Conservation (phyloP, 1,140 invertebrate genomes). For the Neelides sp. region DNA sequence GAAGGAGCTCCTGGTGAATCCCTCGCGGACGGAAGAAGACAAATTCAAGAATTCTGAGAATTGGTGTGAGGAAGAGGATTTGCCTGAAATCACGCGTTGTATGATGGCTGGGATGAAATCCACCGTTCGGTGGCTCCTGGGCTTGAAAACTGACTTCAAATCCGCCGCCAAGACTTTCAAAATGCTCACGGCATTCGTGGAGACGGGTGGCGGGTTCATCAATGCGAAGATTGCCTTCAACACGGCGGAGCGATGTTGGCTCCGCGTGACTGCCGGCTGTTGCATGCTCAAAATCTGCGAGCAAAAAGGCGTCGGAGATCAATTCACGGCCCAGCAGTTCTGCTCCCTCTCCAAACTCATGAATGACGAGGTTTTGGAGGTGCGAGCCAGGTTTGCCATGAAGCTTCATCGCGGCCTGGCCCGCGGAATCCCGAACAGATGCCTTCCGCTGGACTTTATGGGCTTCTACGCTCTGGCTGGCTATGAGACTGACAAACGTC, state of each 20-base stretch:
- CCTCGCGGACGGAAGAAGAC: conserved; percentile 23
- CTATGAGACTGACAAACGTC: conserved; percentile 64
- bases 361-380: conserved; percentile 77
- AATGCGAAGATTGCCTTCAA: conserved; percentile 40
- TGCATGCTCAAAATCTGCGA: conserved; percentile 94
- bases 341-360: conserved; percentile 83
- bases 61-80: conserved; percentile 76
- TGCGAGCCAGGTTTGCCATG: conserved; percentile 72
- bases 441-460: conserved; percentile 92
- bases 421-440: conserved; percentile 61
- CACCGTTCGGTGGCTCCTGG: conserved; percentile 88
- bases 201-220: conserved; percentile 63
- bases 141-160: conserved; percentile 72
- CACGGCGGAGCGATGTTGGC: conserved; percentile 83
- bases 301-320: conserved; percentile 86
- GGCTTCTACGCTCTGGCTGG: conserved; percentile 80
- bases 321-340: conserved; percentile 87
- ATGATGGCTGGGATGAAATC: conserved; percentile 79
- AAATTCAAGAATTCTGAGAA: conserved; percentile 40
- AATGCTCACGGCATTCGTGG: conserved; percentile 77
- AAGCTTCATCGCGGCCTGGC: conserved; percentile 84
- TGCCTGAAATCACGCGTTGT: conserved; percentile 64
- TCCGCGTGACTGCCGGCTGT: conserved; percentile 77
- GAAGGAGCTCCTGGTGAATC: conserved; percentile 84
- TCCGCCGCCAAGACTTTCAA: conserved; percentile 88